Evolutionary conservation across 2,797 vertebrate genomes (phyloP), one percentile per base, ranked within the genome.

Genomic region (Hydrocynus forskahlii): DNA sequence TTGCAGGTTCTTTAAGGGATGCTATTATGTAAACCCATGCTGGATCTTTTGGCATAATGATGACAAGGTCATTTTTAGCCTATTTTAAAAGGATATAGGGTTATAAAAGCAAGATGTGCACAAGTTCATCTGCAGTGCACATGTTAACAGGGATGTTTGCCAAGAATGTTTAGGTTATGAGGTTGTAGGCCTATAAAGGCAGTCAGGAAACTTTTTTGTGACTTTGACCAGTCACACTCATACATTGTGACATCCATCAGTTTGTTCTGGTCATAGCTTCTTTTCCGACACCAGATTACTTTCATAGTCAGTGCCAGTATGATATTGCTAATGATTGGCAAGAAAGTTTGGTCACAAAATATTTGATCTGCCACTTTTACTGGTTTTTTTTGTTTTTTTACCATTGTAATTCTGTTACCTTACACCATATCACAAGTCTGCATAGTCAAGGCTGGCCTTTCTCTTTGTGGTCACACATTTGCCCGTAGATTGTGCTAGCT

Each of bases 1-100:
- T 74, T 64, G 72, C 29, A 70, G 54, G 70, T 70, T 43, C 73
- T 81, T 78, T 57, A 40, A 62, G 60, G 70, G 29, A 69, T 43
- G 63, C 64, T 38, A 17, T 70, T 75, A 73, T 66, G 52, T 71
- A 69, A 81, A 68, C 50, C 40, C 10, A 71, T 43, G 19, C 43
- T 57, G 29, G 48, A 25, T 63, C 68, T 48, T 54, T 25, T 25
- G 43, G 6, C 38, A 40, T 19, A 21, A 52, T 57, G 13, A 75
- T 78, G 21, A 7, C 55, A 25, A 17, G 63, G 64, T 52, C n/a
- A 45, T 21, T 66, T 19, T 40, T 19, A 63, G 62, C 14, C 16
- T 68, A 16, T 43, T 76, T 19, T 3, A n/a, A 62, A 10, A 62
- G 19, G 10, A 62, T 6, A 14, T 55, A 55, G 17, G 64, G 35